phyloP scores from a whole-genome alignment of 1,140 invertebrate genomes.

The Battus philenor region DNA sequence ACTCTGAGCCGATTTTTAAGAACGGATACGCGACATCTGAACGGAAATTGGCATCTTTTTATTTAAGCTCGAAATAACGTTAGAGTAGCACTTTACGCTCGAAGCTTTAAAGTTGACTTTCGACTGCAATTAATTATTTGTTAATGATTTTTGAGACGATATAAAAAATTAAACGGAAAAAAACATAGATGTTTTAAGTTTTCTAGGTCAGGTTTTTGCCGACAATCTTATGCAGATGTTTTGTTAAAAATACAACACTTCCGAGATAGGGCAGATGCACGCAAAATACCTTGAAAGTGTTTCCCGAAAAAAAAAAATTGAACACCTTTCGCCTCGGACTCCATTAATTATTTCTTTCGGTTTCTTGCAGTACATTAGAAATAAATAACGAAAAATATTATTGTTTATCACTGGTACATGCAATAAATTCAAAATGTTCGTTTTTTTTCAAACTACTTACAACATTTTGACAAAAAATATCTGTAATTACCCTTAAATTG shows the following conservation, averaged over 20 bases:
- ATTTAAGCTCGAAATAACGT: conserved; percentile 21
- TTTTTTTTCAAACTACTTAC: too few species aligned
- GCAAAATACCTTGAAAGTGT: conserved; percentile 57
- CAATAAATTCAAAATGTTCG: too few species aligned
- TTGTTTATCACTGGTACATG: too few species aligned
- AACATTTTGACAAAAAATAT: too few species aligned
- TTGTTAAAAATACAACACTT: conserved; percentile 54
- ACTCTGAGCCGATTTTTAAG: conserved; percentile 61
- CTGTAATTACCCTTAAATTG: too few species aligned
- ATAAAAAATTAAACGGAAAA: conserved; percentile 28
- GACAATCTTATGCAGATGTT: conserved; percentile 72
- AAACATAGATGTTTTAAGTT: conserved; percentile 57
- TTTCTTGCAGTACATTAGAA: too few species aligned
- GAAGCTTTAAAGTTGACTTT: conserved; percentile 21
- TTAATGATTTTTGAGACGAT: conserved; percentile 4
- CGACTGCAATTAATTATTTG: neutral
- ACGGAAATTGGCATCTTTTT: conserved; percentile 73
- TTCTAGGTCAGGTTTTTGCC: conserved; percentile 72
- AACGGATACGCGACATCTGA: conserved; percentile 63
- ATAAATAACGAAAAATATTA: too few species aligned
- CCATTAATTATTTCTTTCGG: conserved; percentile 21
- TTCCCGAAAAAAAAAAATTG: conserved; percentile 48
- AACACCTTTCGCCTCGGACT: conserved; percentile 51
- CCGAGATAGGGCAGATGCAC: conserved; percentile 59
- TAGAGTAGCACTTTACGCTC: conserved; percentile 5